A percentile compares a stretch with the other conserved stretches of the same genome.
phyloP scores from a whole-genome alignment of 1,140 invertebrate genomes.

The Euwallacea fornicatus region DNA sequence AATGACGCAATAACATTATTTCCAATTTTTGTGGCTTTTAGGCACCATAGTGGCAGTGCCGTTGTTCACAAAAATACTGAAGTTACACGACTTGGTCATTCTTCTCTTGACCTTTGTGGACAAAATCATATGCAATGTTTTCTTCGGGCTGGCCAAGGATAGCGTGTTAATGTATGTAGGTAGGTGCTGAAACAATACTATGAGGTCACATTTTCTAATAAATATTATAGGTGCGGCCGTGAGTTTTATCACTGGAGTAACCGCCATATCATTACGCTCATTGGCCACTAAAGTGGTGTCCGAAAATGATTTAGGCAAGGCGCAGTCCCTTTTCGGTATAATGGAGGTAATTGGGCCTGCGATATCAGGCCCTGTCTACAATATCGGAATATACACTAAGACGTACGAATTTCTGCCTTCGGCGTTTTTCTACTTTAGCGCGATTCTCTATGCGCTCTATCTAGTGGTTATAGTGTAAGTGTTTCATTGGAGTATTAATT shows the following conservation, averaged over 20 bases:
- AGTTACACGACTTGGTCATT: slow-evolving; percentile 47
- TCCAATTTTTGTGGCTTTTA: slow-evolving; percentile 27
- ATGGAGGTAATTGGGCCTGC: slow-evolving; percentile 57
- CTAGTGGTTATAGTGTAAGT: slow-evolving; percentile 39
- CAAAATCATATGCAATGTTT: slow-evolving; percentile 46
- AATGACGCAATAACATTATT: too few relatives aligned
- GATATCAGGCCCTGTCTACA: slow-evolving; percentile 57
- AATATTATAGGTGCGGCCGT: slow-evolving; percentile 49
- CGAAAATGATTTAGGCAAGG: slow-evolving; percentile 60
- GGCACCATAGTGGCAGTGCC: slow-evolving; percentile 46
- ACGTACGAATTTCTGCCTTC: slow-evolving; percentile 55
- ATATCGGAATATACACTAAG: slow-evolving; percentile 52
- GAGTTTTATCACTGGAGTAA: slow-evolving; percentile 59
- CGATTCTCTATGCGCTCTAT: slow-evolving; percentile 37
- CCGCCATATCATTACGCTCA: slow-evolving; percentile 58
- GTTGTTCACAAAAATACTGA: slow-evolving; percentile 48
- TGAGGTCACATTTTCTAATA: neutral
- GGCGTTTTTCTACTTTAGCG: slow-evolving; percentile 57
- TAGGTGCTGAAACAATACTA: slow-evolving; percentile 32
- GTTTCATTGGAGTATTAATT: slow-evolving; percentile 5
- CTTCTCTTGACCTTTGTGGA: slow-evolving; percentile 46
- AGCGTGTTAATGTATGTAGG: slow-evolving; percentile 47
- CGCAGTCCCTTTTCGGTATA: slow-evolving; percentile 60
- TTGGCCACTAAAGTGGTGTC: slow-evolving; percentile 61
- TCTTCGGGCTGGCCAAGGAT: slow-evolving; percentile 44